Evolutionary conservation across 2,113 vertebrate species (phyloP).

Genomic region (Oncorhynchus masou): DNA sequence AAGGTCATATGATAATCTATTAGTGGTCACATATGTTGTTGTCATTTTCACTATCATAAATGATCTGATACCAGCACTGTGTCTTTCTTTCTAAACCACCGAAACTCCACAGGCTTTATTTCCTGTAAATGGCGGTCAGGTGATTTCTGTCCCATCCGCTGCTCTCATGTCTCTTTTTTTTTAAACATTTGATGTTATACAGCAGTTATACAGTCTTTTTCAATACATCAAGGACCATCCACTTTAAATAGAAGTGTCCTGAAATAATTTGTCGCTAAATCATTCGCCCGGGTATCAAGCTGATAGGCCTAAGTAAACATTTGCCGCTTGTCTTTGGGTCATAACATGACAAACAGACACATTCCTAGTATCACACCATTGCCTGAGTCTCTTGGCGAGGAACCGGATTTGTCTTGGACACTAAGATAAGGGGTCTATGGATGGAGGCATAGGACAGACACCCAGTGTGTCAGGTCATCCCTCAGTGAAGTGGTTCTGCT

Average conservation of each 20-base stretch:
- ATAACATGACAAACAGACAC: not conserved
- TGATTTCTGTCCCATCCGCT: slow-evolving; percentile 48
- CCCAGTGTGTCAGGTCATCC: slow-evolving; percentile 21
- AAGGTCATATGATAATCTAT: slow-evolving; percentile 44
- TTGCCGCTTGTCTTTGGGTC: not conserved
- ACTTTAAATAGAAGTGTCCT: not conserved
- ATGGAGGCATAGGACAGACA: slow-evolving; percentile 6
- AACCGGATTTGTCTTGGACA: not conserved
- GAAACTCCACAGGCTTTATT: slow-evolving; percentile 57
- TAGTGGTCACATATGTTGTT: slow-evolving; percentile 40
- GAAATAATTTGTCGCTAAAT: not conserved
- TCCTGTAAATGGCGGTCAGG: slow-evolving; percentile 66
- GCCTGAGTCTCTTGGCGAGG: not conserved
- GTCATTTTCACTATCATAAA: slow-evolving; percentile 64
- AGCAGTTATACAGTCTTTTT: not conserved
- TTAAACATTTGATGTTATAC: not conserved
- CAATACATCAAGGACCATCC: not conserved
- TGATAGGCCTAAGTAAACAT: no score
- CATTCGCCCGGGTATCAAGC: not conserved
- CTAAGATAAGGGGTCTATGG: not conserved
- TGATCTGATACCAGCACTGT: slow-evolving; percentile 60
- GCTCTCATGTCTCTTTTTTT: slow-evolving; percentile 20
- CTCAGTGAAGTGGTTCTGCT: slow-evolving; percentile 40
- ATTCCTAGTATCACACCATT: not conserved
- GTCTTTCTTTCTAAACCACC: slow-evolving; percentile 47